Percentiles rank a stretch among this genome's conserved stretches.
These are phyloP conservation scores for Leptogaster cylindrica DNA, from an alignment of 2,888 invertebrate species.

Conservation along the genomic window DNA sequence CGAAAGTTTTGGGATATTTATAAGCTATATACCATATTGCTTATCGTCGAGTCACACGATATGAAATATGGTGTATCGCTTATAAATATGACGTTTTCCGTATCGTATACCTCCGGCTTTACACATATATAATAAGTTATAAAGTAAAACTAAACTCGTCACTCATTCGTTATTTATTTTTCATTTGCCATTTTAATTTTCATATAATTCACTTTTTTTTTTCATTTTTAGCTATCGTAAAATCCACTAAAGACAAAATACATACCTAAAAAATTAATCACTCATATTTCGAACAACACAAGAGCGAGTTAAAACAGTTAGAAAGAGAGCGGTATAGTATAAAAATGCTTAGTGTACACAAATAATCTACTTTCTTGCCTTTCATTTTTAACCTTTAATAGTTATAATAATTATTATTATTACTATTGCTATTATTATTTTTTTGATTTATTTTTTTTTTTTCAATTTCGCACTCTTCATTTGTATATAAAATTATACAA, in stretches of 20 bases:
- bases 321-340: slow-evolving; percentile 30
- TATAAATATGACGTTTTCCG: no score
- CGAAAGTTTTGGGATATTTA: no score
- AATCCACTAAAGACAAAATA: slow-evolving; percentile 34
- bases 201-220: not conserved
- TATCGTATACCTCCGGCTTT: no score
- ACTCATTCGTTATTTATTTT: slow-evolving; percentile 25
- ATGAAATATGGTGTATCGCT: no score
- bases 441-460: not conserved
- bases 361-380: slow-evolving; percentile 12
- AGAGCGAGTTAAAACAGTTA: slow-evolving; percentile 31
- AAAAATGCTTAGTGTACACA: slow-evolving; percentile 22
- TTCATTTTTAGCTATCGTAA: slow-evolving; percentile 26
- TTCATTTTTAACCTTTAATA: slow-evolving; percentile 3
- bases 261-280: slow-evolving; percentile 12
- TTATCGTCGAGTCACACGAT: no score
- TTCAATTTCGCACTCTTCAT: slow-evolving; percentile 5
- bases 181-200: slow-evolving; percentile 21
- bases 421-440: not conserved
- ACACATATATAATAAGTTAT: no score
- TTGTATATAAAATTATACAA: slow-evolving; percentile 26
- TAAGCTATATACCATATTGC: no score
- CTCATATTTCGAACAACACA: slow-evolving; percentile 22
- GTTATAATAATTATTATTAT: not conserved
- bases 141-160: no score